These are phyloP conservation scores for Pogonocichla stellata DNA, from an alignment of 2,113 vertebrate genomes.

Conservation along the genomic window DNA sequence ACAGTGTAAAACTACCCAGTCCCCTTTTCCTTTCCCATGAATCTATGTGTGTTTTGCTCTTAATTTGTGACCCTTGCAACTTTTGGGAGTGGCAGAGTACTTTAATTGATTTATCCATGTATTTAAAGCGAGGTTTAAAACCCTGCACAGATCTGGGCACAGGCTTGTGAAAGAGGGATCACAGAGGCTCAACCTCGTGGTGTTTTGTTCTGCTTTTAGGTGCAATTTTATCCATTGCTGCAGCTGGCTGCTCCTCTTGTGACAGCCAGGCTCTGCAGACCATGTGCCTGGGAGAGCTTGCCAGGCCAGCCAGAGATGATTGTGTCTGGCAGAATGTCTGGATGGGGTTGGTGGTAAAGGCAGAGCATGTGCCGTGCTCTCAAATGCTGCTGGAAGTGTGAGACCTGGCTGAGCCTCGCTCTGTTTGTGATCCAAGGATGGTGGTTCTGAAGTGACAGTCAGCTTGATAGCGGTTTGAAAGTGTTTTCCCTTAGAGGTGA, in stretches of 20 bases:
- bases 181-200: not conserved
- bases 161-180: not conserved
- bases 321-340: constrained; percentile 11
- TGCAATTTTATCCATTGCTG: constrained; percentile 23
- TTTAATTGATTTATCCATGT: not conserved
- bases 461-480: not conserved
- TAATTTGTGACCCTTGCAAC: not conserved
- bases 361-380: not conserved
- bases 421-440: not conserved
- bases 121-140: not conserved
- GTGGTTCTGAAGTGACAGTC: not conserved
- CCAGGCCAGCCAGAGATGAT: not conserved
- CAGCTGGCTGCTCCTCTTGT: constrained; percentile 17
- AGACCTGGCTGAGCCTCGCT: not conserved
- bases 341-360: not conserved
- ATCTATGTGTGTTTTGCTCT: not conserved
- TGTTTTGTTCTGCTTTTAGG: constrained; percentile 23
- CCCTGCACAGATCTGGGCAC: not conserved
- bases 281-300: not conserved
- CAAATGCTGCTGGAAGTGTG: not conserved
- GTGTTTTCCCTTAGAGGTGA: not conserved
- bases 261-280: constrained; percentile 11
- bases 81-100: not conserved
- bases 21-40: not conserved
- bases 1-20: not conserved